phyloP scores from a whole-genome alignment of 2,113 vertebrate species.

The Phalacrocorax pelagicus region DNA sequence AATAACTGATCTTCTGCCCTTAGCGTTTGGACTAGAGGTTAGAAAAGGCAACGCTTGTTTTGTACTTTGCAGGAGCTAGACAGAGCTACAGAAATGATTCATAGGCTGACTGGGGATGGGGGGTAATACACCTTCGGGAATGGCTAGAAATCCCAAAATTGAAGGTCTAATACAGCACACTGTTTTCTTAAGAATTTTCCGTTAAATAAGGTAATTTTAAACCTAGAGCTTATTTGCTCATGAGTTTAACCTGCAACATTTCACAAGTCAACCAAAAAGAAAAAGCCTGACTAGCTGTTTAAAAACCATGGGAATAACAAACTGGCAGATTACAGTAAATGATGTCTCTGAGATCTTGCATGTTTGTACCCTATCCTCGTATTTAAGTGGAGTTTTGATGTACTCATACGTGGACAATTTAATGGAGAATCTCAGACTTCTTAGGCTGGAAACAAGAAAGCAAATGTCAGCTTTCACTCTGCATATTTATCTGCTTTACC shows the following conservation, averaged over 20 bases:
- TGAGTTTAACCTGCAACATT: neutral
- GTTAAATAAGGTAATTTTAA: neutral
- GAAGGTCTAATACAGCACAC: accelerated
- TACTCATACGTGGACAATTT: neutral
- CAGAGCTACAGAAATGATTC: neutral
- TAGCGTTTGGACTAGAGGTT: neutral
- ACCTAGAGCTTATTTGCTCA: neutral
- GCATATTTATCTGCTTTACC: neutral
- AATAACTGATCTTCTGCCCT: neutral
- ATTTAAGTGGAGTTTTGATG: neutral
- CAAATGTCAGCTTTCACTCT: neutral
- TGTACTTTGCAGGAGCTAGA: neutral
- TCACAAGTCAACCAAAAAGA: neutral
- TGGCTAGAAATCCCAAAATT: neutral
- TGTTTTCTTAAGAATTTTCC: accelerated
- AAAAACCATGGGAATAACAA: neutral
- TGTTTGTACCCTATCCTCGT: accelerated
- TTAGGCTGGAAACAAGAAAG: neutral
- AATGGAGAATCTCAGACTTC: neutral
- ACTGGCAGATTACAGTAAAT: neutral
- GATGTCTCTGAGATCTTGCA: neutral
- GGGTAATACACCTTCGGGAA: neutral
- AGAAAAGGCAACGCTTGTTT: neutral
- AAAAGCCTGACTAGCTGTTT: neutral
- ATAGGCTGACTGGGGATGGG: neutral